Evolutionary conservation across 2,797 vertebrate species (phyloP).

Genomic region (Gastrophryne carolinensis): DNA sequence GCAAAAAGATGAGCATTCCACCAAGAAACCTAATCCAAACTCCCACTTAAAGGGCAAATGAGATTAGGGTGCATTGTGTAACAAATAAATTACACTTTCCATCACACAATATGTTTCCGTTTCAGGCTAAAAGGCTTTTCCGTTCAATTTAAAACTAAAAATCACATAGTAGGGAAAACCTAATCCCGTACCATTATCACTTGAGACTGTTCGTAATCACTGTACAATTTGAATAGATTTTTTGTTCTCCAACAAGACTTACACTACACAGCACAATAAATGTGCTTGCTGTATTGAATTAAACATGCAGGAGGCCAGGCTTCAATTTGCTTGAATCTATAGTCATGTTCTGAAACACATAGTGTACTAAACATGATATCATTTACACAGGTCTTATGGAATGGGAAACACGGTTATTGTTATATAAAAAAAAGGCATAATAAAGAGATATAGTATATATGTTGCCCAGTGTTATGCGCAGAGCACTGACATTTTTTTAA

Average conservation of each 20-base stretch:
- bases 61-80: neutral
- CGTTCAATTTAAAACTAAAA: constrained; percentile 25
- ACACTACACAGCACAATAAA: constrained; percentile 45
- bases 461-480: too few relatives aligned
- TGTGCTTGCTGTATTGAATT: constrained; percentile 46
- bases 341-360: constrained; percentile 42
- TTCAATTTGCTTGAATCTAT: constrained; percentile 36
- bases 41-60: neutral
- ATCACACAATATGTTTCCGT: constrained; percentile 2
- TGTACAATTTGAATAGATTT: constrained; percentile 31
- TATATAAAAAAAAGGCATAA: constrained; percentile 39
- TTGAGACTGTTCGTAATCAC: constrained; percentile 22
- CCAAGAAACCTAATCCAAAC: too few relatives aligned
- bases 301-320: constrained; percentile 42
- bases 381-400: constrained; percentile 47
- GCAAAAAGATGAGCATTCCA: too few relatives aligned
- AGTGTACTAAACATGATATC: constrained; percentile 46
- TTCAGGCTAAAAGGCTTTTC: neutral
- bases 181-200: constrained; percentile 21
- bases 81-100: neutral
- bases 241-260: constrained; percentile 16
- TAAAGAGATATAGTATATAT: neutral
- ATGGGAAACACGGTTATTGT: constrained; percentile 23
- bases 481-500: too few relatives aligned
- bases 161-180: constrained; percentile 27